These are phyloP conservation scores for Phasianus colchicus DNA, from an alignment of 2,113 vertebrate genomes.

Conservation along the genomic window DNA sequence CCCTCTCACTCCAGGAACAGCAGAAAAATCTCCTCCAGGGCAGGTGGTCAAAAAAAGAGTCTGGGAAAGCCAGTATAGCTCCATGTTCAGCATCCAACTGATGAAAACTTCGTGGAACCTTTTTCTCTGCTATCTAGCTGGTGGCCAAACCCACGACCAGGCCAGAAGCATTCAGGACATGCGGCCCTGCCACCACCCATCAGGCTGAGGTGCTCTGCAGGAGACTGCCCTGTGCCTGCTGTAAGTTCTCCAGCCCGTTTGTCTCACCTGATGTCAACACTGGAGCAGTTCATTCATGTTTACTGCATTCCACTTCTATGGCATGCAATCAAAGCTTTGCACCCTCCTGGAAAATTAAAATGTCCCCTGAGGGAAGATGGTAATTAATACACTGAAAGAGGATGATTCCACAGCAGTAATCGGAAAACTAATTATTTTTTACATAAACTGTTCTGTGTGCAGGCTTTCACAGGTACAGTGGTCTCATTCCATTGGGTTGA, in stretches of 20 bases:
- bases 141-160: not conserved
- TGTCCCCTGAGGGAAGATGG: not conserved
- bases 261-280: rapidly evolving
- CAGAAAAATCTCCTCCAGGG: not conserved
- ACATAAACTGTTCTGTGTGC: not conserved
- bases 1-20: not conserved
- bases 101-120: not conserved
- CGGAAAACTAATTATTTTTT: not conserved
- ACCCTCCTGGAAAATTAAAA: not conserved
- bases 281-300: not conserved
- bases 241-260: not conserved
- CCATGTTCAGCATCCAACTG: not conserved
- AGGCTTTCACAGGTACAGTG: not conserved
- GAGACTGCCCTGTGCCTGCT: not conserved
- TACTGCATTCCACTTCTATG: rapidly evolving
- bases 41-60: not conserved
- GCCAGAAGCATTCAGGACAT: not conserved
- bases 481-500: rapidly evolving
- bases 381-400: not conserved
- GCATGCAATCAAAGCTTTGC: not conserved
- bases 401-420: not conserved
- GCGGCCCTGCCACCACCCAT: not conserved
- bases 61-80: not conserved
- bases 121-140: not conserved
- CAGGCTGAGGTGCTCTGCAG: rapidly evolving